These are phyloP conservation scores for Colossoma macropomum DNA, from an alignment of 2,113 vertebrate genomes.

Conservation along the genomic window DNA sequence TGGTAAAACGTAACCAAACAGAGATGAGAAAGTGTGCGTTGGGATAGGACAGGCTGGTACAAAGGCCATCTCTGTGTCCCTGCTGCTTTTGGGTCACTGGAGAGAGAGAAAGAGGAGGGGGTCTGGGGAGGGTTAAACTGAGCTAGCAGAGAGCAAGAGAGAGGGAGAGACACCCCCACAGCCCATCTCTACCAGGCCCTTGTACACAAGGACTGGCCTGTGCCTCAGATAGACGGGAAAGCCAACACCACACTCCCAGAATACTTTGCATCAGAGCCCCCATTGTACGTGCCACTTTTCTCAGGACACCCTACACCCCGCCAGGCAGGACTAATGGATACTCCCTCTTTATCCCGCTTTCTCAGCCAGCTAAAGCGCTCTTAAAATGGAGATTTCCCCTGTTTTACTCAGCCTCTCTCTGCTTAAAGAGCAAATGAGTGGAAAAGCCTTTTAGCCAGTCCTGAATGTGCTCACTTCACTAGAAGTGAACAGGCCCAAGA, in stretches of 20 bases:
- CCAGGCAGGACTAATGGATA: constrained; percentile 58
- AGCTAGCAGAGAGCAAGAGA: neutral
- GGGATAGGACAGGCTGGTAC: constrained; percentile 34
- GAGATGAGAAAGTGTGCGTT: neutral
- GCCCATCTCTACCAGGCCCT: constrained; percentile 53
- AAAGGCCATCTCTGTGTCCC: constrained; percentile 41
- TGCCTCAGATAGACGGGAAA: constrained; percentile 68
- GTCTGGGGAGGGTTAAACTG: neutral
- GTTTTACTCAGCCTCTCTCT: neutral
- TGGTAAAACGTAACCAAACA: constrained; percentile 8
- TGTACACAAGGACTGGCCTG: constrained; percentile 64
- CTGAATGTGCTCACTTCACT: constrained; percentile 50
- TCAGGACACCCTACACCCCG: constrained; percentile 80
- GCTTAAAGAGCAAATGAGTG: constrained; percentile 55
- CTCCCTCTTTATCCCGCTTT: constrained; percentile 28
- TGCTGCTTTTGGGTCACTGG: constrained; percentile 3
- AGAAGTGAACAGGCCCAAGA: constrained; percentile 52
- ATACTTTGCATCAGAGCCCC: constrained; percentile 73
- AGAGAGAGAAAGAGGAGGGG: neutral
- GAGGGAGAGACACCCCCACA: constrained; percentile 16
- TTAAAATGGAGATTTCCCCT: constrained; percentile 40
- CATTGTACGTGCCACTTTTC: constrained; percentile 78
- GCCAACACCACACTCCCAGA: constrained; percentile 69
- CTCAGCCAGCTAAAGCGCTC: neutral
- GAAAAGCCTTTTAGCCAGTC: constrained; percentile 73